Conservation (phyloP, 2,888 invertebrate species). For the Microplitis manilae region DNA sequence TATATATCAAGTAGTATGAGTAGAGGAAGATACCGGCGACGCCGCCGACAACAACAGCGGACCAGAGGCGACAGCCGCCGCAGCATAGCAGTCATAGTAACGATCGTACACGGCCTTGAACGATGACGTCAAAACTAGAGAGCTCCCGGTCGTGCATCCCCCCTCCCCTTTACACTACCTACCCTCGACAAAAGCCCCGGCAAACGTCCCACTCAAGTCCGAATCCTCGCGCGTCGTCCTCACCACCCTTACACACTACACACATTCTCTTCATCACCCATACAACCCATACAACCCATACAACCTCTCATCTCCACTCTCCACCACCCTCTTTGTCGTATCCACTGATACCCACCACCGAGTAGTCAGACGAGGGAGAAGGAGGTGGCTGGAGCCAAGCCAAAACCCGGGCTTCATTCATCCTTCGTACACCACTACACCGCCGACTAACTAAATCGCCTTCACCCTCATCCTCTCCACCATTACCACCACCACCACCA, state of each 20-base stretch:
- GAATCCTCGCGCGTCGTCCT: conserved; percentile 23
- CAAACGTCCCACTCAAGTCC: conserved; percentile 33
- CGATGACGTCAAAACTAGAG: conserved; percentile 59
- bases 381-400: conserved; percentile 53
- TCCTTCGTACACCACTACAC: conserved; percentile 48
- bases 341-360: conserved; percentile 30
- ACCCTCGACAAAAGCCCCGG: conserved; percentile 37
- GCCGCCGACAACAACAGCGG: conserved; percentile 39
- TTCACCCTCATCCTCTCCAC: not conserved
- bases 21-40: conserved; percentile 33
- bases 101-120: conserved; percentile 60
- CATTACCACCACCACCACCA: not conserved
- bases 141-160: conserved; percentile 49
- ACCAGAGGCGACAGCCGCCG: conserved; percentile 45
- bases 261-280: conserved; percentile 22
- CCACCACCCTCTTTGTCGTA: conserved; percentile 26
- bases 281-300: conserved; percentile 21
- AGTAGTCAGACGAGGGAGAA: conserved; percentile 6
- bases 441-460: conserved; percentile 24
- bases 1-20: conserved; percentile 15
- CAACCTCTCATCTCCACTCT: not conserved
- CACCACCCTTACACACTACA: conserved; percentile 32
- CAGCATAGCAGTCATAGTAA: conserved; percentile 54
- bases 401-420: conserved; percentile 59
- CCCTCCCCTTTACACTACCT: conserved; percentile 40